A percentile compares a stretch with the other conserved stretches of the same genome.
Evolutionary conservation across 2,797 vertebrate genomes (phyloP).

Genomic region (Leptoclinus maculatus): DNA sequence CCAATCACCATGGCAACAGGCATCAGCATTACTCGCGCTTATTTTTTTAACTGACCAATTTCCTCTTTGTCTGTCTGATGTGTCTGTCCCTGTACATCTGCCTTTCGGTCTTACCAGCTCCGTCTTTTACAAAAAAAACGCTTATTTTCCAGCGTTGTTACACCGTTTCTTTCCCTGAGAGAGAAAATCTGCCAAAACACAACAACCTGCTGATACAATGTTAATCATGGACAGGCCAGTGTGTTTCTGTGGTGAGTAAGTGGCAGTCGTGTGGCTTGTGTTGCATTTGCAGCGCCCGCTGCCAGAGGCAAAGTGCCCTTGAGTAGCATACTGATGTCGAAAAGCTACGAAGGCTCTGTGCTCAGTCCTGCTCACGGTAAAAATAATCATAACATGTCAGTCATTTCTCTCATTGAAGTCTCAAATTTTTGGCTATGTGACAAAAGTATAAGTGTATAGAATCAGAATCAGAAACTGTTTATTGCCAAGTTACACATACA

Average conservation of each 20-base stretch:
- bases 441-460: too few relatives aligned
- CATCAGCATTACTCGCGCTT: constrained; percentile 69
- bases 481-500: too few relatives aligned
- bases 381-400: not conserved
- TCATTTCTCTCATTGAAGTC: not conserved
- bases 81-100: constrained; percentile 48
- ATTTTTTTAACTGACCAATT: constrained; percentile 72
- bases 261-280: constrained; percentile 8
- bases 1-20: constrained; percentile 80
- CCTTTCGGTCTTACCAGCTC: constrained; percentile 3
- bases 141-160: not conserved
- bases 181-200: not conserved
- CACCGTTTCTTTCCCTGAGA: not conserved
- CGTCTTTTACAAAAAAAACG: constrained; percentile 23
- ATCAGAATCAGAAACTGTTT: too few relatives aligned
- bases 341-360: constrained; percentile 30
- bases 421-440: not conserved
- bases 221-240: not conserved
- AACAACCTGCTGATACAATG: constrained; percentile 16
- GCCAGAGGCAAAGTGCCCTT: constrained; percentile 39
- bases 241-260: not conserved
- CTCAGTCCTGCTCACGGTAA: constrained; percentile 19
- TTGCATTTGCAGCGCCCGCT: constrained; percentile 28
- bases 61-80: constrained; percentile 78
- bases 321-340: constrained; percentile 32